Evolutionary conservation across 2,113 vertebrate genomes (phyloP).

Genomic region (Solea senegalensis): DNA sequence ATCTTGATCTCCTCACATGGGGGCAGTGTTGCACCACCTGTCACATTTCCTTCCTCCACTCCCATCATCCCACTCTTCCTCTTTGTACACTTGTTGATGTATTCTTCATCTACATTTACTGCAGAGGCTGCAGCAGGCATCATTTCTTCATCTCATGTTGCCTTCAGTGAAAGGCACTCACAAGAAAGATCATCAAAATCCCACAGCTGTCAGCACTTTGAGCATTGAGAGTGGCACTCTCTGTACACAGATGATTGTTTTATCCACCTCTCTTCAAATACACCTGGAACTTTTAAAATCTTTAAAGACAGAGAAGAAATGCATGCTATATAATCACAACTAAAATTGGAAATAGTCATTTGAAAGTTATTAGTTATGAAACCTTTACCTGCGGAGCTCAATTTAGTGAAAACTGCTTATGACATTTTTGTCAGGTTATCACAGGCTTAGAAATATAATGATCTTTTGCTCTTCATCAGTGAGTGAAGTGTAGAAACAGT

Average conservation of each 20-base stretch:
- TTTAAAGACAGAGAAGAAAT: no score
- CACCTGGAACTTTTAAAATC: no score
- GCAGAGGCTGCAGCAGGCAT: constrained; percentile 43
- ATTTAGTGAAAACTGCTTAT: no score
- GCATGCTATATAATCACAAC: no score
- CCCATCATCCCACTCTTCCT: constrained; percentile 1
- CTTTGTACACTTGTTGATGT: constrained; percentile 17
- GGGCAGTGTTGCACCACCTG: constrained; percentile 78
- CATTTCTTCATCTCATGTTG: constrained; percentile 13
- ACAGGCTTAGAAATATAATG: neutral
- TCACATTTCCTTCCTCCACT: constrained; percentile 8
- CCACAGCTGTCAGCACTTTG: neutral
- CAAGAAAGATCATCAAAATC: constrained; percentile 3
- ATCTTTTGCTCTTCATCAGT: neutral
- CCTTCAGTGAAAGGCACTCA: constrained; percentile 7
- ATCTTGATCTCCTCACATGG: constrained; percentile 61
- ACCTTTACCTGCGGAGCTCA: neutral
- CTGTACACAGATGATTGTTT: neutral
- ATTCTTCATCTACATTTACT: constrained; percentile 41
- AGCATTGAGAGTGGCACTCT: neutral
- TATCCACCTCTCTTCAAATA: neutral
- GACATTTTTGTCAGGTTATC: neutral
- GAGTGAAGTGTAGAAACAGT: neutral
- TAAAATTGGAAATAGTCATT: no score
- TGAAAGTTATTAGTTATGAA: no score